A percentile compares a stretch with the other conserved stretches of the same genome.
Conservation (phyloP, 2,113 vertebrate species). For the Gallinago paraguaiae region DNA sequence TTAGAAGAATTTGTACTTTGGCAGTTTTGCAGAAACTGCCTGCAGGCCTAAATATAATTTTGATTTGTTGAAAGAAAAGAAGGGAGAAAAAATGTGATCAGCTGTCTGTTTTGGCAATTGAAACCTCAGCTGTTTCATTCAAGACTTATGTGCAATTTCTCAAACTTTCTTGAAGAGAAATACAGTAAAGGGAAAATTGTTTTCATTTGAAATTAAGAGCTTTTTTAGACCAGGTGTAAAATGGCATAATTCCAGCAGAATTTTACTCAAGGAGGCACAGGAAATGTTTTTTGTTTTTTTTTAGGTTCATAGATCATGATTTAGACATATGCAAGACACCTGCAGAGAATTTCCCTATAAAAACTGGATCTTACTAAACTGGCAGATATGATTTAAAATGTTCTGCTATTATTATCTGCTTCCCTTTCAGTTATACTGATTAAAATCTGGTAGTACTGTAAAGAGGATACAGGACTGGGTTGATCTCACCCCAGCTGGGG, state of each 20-base stretch:
- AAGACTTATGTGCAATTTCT: not conserved
- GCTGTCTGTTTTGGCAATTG: not conserved
- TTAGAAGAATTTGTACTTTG: not conserved
- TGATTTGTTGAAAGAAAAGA: not conserved
- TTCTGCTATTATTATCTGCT: not conserved
- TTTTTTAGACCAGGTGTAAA: not conserved
- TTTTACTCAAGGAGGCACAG: not conserved
- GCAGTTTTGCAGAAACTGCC: not conserved
- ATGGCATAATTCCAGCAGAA: not conserved
- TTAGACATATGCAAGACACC: not conserved
- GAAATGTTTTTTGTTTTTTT: not conserved
- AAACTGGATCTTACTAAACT: not conserved
- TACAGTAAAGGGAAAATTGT: not conserved
- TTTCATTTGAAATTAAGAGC: not conserved
- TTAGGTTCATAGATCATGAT: not conserved
- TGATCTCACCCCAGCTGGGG: not conserved
- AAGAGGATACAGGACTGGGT: not conserved
- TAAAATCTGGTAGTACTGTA: not conserved
- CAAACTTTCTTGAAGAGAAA: not conserved
- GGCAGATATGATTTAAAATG: not conserved
- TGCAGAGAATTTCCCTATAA: not conserved
- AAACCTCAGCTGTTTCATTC: not conserved
- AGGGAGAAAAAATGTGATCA: not conserved
- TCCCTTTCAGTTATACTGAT: not conserved
- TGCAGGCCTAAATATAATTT: not conserved